A percentile compares a stretch with the other conserved stretches of the same genome.
phyloP scores from a whole-genome alignment of 2,113 vertebrate genomes.

The Nettapus auritus region DNA sequence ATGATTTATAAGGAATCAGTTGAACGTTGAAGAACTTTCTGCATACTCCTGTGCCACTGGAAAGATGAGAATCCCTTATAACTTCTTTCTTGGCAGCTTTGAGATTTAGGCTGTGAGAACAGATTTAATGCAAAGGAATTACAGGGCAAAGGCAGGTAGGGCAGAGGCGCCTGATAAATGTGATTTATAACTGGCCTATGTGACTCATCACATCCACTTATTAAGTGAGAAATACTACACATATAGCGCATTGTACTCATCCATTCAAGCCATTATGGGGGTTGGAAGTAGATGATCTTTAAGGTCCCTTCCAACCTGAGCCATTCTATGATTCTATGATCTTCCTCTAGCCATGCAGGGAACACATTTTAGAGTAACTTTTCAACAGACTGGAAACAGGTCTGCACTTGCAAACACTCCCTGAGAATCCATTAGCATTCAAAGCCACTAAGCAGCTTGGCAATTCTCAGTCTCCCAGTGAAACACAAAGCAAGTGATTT shows the following conservation, averaged over 20 bases:
- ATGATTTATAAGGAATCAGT: not conserved
- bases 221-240: not conserved
- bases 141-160: not conserved
- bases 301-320: too few species aligned
- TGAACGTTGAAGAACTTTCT: not conserved
- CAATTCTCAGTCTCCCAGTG: not conserved
- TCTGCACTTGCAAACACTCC: not conserved
- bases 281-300: too few species aligned
- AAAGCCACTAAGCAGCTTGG: not conserved
- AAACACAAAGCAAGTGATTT: not conserved
- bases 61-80: not conserved
- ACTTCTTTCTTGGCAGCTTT: not conserved
- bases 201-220: not conserved
- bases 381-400: not conserved
- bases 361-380: not conserved
- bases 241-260: not conserved
- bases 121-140: not conserved
- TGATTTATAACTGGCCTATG: not conserved
- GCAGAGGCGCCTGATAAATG: not conserved
- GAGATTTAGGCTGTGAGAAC: not conserved
- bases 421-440: not conserved
- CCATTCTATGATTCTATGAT: too few species aligned
- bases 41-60: not conserved
- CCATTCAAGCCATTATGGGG: too few species aligned
- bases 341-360: not conserved